Evolutionary conservation across 2,797 vertebrate genomes (phyloP).

Genomic region (Euphonia xanthogaster): DNA sequence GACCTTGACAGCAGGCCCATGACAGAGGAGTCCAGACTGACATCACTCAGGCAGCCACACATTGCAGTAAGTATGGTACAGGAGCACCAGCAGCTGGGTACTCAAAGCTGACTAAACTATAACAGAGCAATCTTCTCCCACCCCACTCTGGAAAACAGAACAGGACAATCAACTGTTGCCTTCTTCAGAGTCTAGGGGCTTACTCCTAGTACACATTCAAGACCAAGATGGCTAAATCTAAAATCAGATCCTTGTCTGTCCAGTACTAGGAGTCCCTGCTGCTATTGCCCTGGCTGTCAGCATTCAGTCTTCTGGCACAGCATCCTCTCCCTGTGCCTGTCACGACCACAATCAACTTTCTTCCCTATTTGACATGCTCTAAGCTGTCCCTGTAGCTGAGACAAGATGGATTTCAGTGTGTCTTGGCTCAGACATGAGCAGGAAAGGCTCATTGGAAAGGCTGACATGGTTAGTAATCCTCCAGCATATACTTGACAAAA

Average conservation of each 20-base stretch:
- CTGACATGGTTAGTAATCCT: background rate
- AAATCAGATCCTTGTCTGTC: background rate
- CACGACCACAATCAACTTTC: fast-evolving
- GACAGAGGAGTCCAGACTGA: background rate
- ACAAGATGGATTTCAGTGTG: background rate
- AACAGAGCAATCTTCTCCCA: background rate
- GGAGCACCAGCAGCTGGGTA: background rate
- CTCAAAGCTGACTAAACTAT: background rate
- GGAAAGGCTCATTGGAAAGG: background rate
- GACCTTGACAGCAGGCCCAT: background rate
- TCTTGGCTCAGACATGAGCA: background rate
- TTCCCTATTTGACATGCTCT: background rate
- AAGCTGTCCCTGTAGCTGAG: background rate
- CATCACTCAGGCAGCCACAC: background rate
- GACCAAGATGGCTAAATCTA: background rate
- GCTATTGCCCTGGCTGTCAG: background rate
- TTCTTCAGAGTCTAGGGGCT: background rate
- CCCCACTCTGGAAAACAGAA: background rate
- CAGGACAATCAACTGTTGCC: background rate
- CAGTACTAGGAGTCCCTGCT: background rate
- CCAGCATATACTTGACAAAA: background rate
- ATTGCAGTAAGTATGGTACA: background rate
- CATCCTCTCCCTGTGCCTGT: background rate
- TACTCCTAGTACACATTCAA: background rate
- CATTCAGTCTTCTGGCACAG: fast-evolving